Evolutionary conservation across 2,113 vertebrate genomes (phyloP).

Genomic region (Pteruthius melanotis): DNA sequence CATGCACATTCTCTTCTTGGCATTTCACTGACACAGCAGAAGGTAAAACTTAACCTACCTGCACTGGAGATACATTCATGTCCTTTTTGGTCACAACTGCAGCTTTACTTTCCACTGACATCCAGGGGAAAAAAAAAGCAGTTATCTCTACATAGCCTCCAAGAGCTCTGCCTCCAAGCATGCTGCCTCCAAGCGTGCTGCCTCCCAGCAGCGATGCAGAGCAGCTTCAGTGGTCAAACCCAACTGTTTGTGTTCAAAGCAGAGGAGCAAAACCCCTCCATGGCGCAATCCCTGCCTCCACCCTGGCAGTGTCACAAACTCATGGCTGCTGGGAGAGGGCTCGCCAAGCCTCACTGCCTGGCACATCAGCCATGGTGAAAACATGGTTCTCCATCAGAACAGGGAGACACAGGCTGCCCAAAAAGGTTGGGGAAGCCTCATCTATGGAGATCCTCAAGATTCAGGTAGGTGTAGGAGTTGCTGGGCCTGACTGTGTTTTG

Average conservation of each 20-base stretch:
- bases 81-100: slow-evolving; percentile 26
- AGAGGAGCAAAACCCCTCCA: background rate
- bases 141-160: background rate
- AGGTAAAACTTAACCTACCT: slow-evolving; percentile 38
- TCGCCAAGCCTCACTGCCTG: rapidly evolving
- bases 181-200: background rate
- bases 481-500: rapidly evolving
- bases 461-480: background rate
- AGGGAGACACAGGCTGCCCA: background rate
- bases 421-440: background rate
- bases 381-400: background rate
- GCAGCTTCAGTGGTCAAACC: background rate
- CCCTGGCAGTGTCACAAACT: background rate
- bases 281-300: background rate
- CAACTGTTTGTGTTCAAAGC: background rate
- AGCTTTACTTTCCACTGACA: slow-evolving; percentile 10
- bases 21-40: slow-evolving; percentile 41
- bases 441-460: background rate
- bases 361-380: rapidly evolving
- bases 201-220: background rate
- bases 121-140: background rate
- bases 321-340: background rate
- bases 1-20: slow-evolving; percentile 17
- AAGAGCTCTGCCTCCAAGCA: background rate
- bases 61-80: slow-evolving; percentile 5